Base-by-base conservation (phyloP, 2,888 invertebrate species). In the Xylophagus ater region DNA sequence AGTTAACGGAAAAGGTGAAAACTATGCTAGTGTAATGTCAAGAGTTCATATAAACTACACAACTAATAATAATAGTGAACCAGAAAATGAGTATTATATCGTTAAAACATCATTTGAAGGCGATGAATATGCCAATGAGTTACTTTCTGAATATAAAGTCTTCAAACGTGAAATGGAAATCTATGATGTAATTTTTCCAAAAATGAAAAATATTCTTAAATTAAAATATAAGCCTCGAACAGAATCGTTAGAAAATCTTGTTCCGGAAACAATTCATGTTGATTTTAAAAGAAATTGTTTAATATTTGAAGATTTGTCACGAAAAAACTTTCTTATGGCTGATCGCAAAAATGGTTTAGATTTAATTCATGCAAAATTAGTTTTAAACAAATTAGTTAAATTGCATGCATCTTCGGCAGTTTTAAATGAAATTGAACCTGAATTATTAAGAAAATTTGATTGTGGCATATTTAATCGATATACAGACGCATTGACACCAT, bases 351-450 rank as follows among this genome's bases (percentile, higher is more conserved):
- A 46, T 1, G 61, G 65, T 3, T 48, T 69, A n/a, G 66, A 71
- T 44, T 42, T 67, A 36, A 53, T 56, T 1, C 65, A 68, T 29
- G 49, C 65, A 0, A 59, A 54, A 42, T 14, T 67, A 9, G 59
- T 65, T 4, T 45, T 71, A 2, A 52, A 55, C 2, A 59, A 66
- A 3, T 40, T 71, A 45, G 71, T 71, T 4, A 62, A 62, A 47
- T 69, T 71, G 52, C 72, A 72, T 50, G 69, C 69, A 2, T 57
- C 69, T 2, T 66, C 69, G 3, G 63, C 70, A 0, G 67, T 66
- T 1, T 49, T 65, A 24, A 70, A 70, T 42, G 57, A 62, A 12
- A 62, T 58, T 1, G 56, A 62, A 40, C 40, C 47, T 9, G 40
- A 34, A 4, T 9, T 35, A 7, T 17, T 38, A 2, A 24, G 26